Evolutionary conservation across 2,113 vertebrate genomes (phyloP).

Genomic region (Pampusana beccarii): DNA sequence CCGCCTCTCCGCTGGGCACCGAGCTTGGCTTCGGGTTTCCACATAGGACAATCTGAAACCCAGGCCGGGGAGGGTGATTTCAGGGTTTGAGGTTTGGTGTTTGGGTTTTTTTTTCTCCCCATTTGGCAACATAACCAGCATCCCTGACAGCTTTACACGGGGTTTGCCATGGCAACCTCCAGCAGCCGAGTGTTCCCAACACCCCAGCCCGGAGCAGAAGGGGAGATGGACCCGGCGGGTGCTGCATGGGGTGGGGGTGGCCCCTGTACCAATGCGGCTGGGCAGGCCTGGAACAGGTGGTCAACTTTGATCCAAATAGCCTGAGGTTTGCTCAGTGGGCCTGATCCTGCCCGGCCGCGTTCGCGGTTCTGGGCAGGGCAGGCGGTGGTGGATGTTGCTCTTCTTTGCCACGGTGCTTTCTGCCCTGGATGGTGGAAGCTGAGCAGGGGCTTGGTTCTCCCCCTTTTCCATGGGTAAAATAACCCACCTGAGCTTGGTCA

Average conservation of each 20-base stretch:
- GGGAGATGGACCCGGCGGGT: not conserved
- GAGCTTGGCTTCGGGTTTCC: not conserved
- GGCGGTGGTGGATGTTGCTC: not conserved
- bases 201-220: constrained; percentile 18
- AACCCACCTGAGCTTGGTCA: not conserved
- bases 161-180: constrained; percentile 74
- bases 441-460: rapidly evolving
- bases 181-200: constrained; percentile 29
- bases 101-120: not conserved
- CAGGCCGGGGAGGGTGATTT: not conserved
- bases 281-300: not conserved
- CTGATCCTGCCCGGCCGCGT: not conserved
- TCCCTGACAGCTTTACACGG: constrained; percentile 52
- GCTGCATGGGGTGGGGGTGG: not conserved
- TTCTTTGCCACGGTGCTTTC: rapidly evolving
- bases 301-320: not conserved
- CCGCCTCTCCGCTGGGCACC: rapidly evolving
- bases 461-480: rapidly evolving
- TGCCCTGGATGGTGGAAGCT: not conserved
- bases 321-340: not conserved
- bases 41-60: not conserved
- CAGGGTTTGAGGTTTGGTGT: not conserved
- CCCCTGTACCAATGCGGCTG: too few species aligned
- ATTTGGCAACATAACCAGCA: constrained; percentile 59
- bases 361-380: not conserved